Percentiles rank a stretch among this genome's conserved stretches.
Conservation (phyloP, 1,140 invertebrate genomes). For the Stegodyphus mimosarum region DNA sequence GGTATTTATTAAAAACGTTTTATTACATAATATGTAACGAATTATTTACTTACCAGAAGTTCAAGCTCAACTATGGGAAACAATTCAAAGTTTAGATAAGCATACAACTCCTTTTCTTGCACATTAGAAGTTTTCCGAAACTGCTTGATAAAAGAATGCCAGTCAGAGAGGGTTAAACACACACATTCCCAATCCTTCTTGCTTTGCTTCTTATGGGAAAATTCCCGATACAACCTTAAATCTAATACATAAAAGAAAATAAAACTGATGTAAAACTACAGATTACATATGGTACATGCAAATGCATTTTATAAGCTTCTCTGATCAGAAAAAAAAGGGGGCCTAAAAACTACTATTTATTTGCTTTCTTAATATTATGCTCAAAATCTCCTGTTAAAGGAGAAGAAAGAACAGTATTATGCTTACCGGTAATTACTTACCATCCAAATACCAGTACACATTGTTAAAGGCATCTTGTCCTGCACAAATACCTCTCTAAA, state of each 20-base stretch:
- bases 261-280: background rate
- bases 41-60: slow-evolving; percentile 61
- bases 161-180: slow-evolving; percentile 64
- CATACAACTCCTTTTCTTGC: slow-evolving; percentile 64
- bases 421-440: slow-evolving; percentile 62
- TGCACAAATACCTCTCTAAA: slow-evolving; percentile 65
- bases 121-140: slow-evolving; percentile 65
- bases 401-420: slow-evolving; percentile 7
- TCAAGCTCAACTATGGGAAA: slow-evolving; percentile 64
- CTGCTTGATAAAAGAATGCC: slow-evolving; percentile 64
- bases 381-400: no score
- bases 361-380: no score
- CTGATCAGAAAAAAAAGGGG: no score
- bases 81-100: slow-evolving; percentile 64
- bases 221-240: slow-evolving; percentile 65
- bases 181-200: slow-evolving; percentile 65
- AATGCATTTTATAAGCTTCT: no score
- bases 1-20: no score
- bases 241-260: slow-evolving; percentile 57
- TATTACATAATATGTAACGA: background rate
- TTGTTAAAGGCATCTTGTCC: slow-evolving; percentile 66
- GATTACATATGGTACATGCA: no score
- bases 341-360: no score
- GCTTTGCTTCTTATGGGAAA: slow-evolving; percentile 63
- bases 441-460: slow-evolving; percentile 67